A percentile compares a stretch with the other conserved stretches of the same genome.
phyloP scores from a whole-genome alignment of 2,797 vertebrate genomes.

The Pangasius mekongensis region DNA sequence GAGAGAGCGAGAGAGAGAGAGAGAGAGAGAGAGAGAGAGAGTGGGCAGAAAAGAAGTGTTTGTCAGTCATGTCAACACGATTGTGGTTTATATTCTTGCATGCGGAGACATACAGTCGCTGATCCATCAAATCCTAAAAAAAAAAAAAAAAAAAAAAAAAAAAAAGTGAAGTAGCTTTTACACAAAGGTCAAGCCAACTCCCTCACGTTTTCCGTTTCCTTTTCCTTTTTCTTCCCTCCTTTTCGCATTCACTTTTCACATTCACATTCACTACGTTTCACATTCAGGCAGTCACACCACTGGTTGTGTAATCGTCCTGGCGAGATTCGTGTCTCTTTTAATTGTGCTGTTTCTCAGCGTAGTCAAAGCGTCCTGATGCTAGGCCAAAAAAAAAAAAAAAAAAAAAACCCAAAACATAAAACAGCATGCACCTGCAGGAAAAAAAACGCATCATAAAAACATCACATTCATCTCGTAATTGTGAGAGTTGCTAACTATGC shows the following conservation, averaged over 20 bases:
- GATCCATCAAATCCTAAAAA: neutral
- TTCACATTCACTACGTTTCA: constrained; percentile 20
- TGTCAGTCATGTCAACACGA: neutral
- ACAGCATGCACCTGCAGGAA: neutral
- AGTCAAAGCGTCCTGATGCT: constrained; percentile 25
- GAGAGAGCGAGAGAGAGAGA: neutral
- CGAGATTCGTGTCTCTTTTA: constrained; percentile 65
- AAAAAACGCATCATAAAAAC: neutral
- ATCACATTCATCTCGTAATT: neutral
- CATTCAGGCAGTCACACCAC: constrained; percentile 63
- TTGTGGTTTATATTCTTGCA: neutral
- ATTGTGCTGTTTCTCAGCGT: constrained; percentile 65
- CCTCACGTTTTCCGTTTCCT: neutral
- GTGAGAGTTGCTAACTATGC: too few relatives aligned
- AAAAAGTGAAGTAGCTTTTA: neutral
- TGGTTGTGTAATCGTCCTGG: constrained; percentile 72
- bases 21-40: neutral
- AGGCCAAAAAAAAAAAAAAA: neutral
- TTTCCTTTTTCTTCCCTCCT: constrained; percentile 36
- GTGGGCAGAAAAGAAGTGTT: neutral
- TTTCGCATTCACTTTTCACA: too few relatives aligned
- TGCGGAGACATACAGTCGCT: neutral
- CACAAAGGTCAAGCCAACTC: neutral
- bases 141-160: neutral
- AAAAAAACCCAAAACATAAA: neutral